Evolutionary conservation across 2,113 vertebrate genomes (phyloP).

Genomic region (Myiozetetes cayanensis): DNA sequence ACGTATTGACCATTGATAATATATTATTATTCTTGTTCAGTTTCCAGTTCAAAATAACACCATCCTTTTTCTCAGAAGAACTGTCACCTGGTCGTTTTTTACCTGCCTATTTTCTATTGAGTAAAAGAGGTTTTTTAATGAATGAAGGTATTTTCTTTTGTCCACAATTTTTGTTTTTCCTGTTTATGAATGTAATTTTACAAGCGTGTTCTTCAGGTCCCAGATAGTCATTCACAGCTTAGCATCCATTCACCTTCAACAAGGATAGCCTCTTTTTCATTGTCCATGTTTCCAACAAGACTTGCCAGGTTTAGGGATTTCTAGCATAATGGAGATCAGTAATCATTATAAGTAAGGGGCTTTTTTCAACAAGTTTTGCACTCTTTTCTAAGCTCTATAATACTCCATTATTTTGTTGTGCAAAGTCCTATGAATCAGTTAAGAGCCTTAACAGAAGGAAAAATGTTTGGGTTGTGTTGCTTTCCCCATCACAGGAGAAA

Average conservation of each 20-base stretch:
- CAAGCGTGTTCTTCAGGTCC: neutral
- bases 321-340: neutral
- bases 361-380: neutral
- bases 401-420: neutral
- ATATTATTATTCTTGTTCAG: neutral
- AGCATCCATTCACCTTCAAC: neutral
- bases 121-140: neutral
- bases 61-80: neutral
- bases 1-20: neutral
- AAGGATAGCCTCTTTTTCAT: neutral
- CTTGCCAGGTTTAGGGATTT: neutral
- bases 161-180: neutral
- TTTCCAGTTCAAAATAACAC: neutral
- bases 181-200: neutral
- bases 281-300: neutral
- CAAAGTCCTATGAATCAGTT: neutral
- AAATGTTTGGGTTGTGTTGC: neutral
- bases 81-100: neutral
- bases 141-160: neutral
- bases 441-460: neutral
- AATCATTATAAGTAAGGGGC: neutral
- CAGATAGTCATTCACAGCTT: neutral
- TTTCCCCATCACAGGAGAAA: neutral
- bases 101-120: neutral
- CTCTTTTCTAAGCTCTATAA: neutral